A percentile compares a stretch with the other conserved stretches of the same genome.
phyloP scores from a whole-genome alignment of 2,888 invertebrate genomes.

The Zelleria hepariella region DNA sequence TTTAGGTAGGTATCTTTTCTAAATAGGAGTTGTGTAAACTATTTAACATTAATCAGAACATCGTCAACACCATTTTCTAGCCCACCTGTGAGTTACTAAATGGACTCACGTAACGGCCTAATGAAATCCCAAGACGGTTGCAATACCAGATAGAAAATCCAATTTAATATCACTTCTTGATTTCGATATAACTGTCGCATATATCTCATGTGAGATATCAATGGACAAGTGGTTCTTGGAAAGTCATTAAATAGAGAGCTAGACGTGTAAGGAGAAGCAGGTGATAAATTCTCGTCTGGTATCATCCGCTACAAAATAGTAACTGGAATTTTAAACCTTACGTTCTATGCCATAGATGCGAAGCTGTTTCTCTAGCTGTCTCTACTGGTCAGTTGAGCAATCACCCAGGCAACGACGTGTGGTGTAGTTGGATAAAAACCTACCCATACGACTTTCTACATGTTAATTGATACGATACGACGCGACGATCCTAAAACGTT shows the following conservation, averaged over 20 bases:
- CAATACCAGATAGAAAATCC: neutral
- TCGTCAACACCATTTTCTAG: neutral
- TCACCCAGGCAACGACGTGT: conserved; percentile 15
- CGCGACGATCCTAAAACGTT: neutral
- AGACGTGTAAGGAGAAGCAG: conserved; percentile 39
- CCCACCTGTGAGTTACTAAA: neutral
- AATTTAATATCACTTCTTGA: neutral
- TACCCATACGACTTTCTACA: conserved; percentile 48
- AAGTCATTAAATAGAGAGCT: conserved; percentile 49
- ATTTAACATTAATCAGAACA: too few species aligned
- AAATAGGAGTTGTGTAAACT: too few species aligned
- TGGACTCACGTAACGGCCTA: neutral
- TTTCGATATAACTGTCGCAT: too few species aligned
- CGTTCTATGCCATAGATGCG: neutral
- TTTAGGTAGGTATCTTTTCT: too few species aligned
- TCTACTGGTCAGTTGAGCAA: conserved; percentile 12
- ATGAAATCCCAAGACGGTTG: neutral
- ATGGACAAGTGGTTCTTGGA: conserved; percentile 21
- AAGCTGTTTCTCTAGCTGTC: neutral
- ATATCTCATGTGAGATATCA: neutral
- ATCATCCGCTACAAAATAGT: neutral
- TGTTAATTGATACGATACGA: neutral
- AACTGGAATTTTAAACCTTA: neutral
- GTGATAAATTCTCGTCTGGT: conserved; percentile 29
- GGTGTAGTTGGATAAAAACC: conserved; percentile 35